Base-by-base conservation (phyloP, 2,888 invertebrate genomes). In the Tetragonula carbonaria region DNA sequence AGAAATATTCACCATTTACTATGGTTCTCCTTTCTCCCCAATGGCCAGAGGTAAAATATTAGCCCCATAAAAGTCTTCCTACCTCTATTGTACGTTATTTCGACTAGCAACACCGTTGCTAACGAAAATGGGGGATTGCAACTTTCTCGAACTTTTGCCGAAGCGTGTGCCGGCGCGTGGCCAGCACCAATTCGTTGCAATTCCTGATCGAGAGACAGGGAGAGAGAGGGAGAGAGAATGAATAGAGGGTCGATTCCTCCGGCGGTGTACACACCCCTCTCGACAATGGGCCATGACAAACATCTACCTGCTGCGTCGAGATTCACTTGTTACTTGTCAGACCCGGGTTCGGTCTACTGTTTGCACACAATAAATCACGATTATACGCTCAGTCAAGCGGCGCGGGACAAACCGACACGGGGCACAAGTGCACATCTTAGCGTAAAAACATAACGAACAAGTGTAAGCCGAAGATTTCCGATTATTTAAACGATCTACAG, bases 151-250 rank as follows among this genome's bases (percentile, higher is more conserved):
- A 55, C 80, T 86, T 75, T 57, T 65, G 77, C 80, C 33, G 33
- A 86, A 88, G 88, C 87, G 88, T 86, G 89, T 86, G 86, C 82
- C 82, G 87, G 75, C 90, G 82, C 90, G 90, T 90, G 90, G 85
- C 90, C 62, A 51, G 84, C 77, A 77, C 68, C 80, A 83, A 83
- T 87, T 84, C 75, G 70, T 81, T 38, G 76, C 74, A 51, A 55
- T 75, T 57, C 72, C 63, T 28, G 38, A 33, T 28, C 28, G 23
- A 72, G 57, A 21, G 57, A 78, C 65, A 8, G 14, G 0, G 33
- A 33, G 51, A 78, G 68, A 8, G 18, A 28, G 1, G 2, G 23
- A 72, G 57, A 21, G 57, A 78, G 68, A 28, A 28, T n/a, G 28
- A 2, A 65, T 33, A 1, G 33, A 21, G 66, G 53, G 50, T 59